Percentiles rank a stretch among this genome's conserved stretches.
These are phyloP conservation scores for Pituophis catenifer DNA, from an alignment of 2,113 vertebrate species.

Conservation along the genomic window DNA sequence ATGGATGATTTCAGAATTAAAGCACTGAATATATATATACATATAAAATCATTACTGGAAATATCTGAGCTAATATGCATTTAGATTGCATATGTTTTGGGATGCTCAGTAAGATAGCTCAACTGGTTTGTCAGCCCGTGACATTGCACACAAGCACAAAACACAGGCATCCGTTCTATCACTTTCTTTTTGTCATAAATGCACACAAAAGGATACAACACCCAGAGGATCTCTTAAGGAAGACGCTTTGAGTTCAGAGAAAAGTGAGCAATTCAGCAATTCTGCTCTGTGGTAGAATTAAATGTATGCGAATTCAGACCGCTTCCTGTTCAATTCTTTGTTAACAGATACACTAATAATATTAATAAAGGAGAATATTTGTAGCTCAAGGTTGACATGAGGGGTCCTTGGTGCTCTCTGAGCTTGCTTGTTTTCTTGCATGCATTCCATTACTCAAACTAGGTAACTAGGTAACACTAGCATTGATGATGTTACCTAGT, in stretches of 20 bases:
- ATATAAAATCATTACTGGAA: too few species aligned
- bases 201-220: neutral
- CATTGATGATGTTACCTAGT: neutral
- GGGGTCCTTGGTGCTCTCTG: neutral
- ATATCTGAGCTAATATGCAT: neutral
- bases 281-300: neutral
- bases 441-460: neutral
- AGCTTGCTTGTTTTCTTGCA: neutral
- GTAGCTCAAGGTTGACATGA: neutral
- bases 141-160: neutral
- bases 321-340: neutral
- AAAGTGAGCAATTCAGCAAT: neutral
- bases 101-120: neutral
- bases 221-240: neutral
- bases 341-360: neutral
- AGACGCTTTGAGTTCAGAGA: neutral
- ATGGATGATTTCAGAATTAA: neutral
- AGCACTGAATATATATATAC: too few species aligned
- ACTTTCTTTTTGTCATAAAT: neutral
- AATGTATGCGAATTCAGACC: neutral
- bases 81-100: neutral
- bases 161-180: rapidly evolving
- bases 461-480: neutral
- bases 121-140: neutral
- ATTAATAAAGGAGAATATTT: neutral